Conservation (phyloP, 1,140 invertebrate species). For the Diorhabda sublineata region DNA sequence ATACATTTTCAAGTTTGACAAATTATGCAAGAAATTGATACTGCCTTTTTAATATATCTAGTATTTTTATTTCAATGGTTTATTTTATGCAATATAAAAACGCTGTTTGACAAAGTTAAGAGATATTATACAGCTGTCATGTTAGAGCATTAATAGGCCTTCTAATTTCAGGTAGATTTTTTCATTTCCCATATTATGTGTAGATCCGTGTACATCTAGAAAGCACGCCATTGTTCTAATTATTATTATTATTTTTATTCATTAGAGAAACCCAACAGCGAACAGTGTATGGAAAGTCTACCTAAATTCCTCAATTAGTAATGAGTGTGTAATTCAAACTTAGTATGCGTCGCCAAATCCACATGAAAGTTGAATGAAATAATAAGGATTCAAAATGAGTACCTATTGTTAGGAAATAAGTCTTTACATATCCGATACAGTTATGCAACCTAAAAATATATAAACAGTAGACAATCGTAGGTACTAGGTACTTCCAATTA, state of each 20-base stretch:
- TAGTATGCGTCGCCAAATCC: slow-evolving; percentile 13
- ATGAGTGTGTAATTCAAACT: slow-evolving; percentile 8
- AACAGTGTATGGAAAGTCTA: slow-evolving; percentile 14
- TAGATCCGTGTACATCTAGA: background rate
- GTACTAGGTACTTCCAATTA: background rate
- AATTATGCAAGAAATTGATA: too few species aligned
- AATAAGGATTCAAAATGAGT: slow-evolving; percentile 15
- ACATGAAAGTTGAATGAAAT: slow-evolving; percentile 17
- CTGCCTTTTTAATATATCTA: too few species aligned
- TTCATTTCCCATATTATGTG: too few species aligned
- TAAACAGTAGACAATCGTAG: background rate
- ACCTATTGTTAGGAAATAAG: slow-evolving; percentile 13
- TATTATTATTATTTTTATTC: slow-evolving; percentile 7
- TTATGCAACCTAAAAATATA: slow-evolving; percentile 11
- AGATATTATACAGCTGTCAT: too few species aligned
- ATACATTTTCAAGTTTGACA: too few species aligned
- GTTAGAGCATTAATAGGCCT: too few species aligned
- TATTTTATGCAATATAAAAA: too few species aligned
- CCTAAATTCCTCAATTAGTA: slow-evolving; percentile 14
- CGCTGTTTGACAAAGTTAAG: too few species aligned
- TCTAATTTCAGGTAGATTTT: too few species aligned
- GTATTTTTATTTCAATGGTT: too few species aligned
- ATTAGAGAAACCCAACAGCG: slow-evolving; percentile 14
- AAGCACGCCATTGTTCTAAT: background rate
- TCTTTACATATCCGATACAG: slow-evolving; percentile 13